Percentiles rank a stretch among this genome's conserved stretches.
Conservation (phyloP, 1,140 invertebrate genomes). For the Adelges cooleyi region DNA sequence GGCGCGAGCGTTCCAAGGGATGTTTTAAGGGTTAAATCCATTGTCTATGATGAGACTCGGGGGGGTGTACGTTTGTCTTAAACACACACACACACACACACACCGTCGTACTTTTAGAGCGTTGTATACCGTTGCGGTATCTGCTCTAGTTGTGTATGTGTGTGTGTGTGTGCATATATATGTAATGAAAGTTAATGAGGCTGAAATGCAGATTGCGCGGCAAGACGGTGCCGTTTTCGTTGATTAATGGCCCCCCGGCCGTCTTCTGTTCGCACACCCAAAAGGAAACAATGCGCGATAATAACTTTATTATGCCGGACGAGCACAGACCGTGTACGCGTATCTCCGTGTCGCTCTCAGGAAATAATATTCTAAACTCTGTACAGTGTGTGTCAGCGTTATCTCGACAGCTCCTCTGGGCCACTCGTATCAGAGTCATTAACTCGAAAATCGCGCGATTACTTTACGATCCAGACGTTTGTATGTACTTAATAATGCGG, state of each 20-base stretch:
- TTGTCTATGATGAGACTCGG: conserved; percentile 20
- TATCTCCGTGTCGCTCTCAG: conserved; percentile 8
- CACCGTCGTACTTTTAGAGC: too few relatives aligned
- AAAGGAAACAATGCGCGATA: conserved; percentile 27
- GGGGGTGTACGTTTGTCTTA: conserved; percentile 21
- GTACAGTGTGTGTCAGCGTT: neutral
- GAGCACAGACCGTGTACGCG: neutral
- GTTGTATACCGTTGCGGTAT: neutral
- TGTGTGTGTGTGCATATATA: neutral
- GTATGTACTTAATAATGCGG: too few relatives aligned
- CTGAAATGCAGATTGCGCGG: conserved; percentile 25
- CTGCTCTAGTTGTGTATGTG: neutral
- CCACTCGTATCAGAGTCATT: too few relatives aligned
- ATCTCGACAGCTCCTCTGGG: neutral
- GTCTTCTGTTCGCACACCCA: neutral
- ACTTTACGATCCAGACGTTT: too few relatives aligned
- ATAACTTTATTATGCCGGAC: conserved; percentile 25
- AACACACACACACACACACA: neutral
- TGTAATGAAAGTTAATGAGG: conserved; percentile 28
- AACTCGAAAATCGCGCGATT: too few relatives aligned
- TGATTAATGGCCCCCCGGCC: conserved; percentile 17
- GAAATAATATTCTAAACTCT: too few relatives aligned
- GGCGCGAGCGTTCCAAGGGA: conserved; percentile 20
- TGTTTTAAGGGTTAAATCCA: conserved; percentile 27
- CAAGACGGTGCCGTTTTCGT: conserved; percentile 28